Evolutionary conservation across 2,888 invertebrate species (phyloP).

Genomic region (Cinara cedri): DNA sequence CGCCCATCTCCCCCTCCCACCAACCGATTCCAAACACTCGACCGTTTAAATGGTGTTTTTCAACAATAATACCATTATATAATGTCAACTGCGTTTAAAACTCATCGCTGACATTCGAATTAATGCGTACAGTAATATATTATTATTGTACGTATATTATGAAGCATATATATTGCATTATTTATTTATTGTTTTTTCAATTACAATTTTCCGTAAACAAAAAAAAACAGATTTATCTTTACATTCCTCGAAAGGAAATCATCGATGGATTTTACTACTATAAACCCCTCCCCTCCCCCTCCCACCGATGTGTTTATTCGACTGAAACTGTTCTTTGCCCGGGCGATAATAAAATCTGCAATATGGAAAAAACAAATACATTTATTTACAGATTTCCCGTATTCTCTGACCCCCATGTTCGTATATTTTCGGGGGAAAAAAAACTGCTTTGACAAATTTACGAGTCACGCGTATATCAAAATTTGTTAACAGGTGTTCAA

Average conservation of each 20-base stretch:
- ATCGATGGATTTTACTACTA: not conserved
- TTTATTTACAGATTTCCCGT: slow-evolving; percentile 24
- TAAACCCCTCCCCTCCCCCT: too few species aligned
- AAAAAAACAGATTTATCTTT: not conserved
- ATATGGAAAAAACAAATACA: not conserved
- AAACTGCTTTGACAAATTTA: slow-evolving; percentile 7
- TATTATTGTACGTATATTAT: too few species aligned
- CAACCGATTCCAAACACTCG: too few species aligned
- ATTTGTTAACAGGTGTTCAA: not conserved
- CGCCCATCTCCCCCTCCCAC: too few species aligned
- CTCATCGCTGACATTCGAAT: too few species aligned
- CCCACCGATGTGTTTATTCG: not conserved
- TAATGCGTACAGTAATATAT: not conserved
- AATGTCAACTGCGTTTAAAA: too few species aligned
- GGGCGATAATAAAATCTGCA: not conserved
- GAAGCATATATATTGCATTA: not conserved
- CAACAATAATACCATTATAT: too few species aligned
- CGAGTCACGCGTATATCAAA: not conserved
- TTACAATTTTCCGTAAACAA: not conserved
- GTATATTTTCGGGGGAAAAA: not conserved
- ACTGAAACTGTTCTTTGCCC: not conserved
- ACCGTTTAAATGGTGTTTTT: too few species aligned
- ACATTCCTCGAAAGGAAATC: not conserved
- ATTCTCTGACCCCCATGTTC: slow-evolving; percentile 12
- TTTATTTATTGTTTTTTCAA: slow-evolving; percentile 17